Evolutionary conservation across 2,113 vertebrate genomes (phyloP).

Genomic region (Murina feae): DNA sequence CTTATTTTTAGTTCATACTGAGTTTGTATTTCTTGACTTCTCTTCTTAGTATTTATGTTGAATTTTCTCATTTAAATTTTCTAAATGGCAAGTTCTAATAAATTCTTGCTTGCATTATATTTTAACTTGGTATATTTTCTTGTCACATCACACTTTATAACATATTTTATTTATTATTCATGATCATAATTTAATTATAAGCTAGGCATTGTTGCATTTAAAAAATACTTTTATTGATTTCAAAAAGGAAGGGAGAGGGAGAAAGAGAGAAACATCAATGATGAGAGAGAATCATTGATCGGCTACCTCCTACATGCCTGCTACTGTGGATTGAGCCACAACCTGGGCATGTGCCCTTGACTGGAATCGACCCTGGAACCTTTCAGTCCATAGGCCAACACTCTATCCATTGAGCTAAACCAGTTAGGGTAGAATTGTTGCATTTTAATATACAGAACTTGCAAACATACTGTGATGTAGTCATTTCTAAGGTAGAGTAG

Average conservation of each 20-base stretch:
- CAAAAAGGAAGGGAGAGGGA: too few species aligned
- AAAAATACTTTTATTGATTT: background rate
- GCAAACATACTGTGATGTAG: constrained; percentile 30
- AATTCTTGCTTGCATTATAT: constrained; percentile 34
- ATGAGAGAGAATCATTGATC: too few species aligned
- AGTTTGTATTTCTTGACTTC: background rate
- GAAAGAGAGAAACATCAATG: too few species aligned
- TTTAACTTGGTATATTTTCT: constrained; percentile 58
- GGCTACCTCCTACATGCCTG: too few species aligned
- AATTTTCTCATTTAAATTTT: constrained; percentile 37
- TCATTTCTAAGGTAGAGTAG: constrained; percentile 64
- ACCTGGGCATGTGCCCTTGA: too few species aligned
- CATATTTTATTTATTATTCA: constrained; percentile 67
- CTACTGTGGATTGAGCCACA: too few species aligned
- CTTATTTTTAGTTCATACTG: background rate
- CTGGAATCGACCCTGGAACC: too few species aligned
- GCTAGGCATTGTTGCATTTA: constrained; percentile 58
- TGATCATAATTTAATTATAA: constrained; percentile 70
- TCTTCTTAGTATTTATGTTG: background rate
- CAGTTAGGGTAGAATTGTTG: constrained; percentile 7
- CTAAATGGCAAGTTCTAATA: constrained; percentile 42
- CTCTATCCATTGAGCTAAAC: too few species aligned
- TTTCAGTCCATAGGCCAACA: too few species aligned
- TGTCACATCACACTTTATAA: constrained; percentile 30
- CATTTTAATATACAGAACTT: constrained; percentile 57